phyloP scores from a whole-genome alignment of 2,888 invertebrate species.

The Cheilosia scutellata region DNA sequence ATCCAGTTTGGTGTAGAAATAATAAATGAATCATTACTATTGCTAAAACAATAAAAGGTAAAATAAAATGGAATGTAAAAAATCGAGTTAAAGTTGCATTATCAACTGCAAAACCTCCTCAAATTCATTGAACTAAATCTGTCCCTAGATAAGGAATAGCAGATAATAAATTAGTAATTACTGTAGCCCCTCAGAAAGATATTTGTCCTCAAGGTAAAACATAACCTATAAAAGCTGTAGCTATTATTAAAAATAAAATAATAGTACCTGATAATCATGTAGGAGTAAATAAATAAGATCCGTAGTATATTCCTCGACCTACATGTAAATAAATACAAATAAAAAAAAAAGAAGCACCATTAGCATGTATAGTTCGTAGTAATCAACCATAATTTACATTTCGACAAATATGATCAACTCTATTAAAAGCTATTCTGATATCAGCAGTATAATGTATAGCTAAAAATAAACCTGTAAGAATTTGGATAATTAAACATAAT shows the following conservation, averaged over 20 bases:
- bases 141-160: conserved; percentile 89
- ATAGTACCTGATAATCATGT: conserved; percentile 88
- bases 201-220: conserved; percentile 92
- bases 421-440: conserved; percentile 87
- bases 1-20: conserved; percentile 89
- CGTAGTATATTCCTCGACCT: conserved; percentile 87
- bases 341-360: conserved; percentile 90
- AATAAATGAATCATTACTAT: conserved; percentile 87
- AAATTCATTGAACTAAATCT: conserved; percentile 88
- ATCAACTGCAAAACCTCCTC: conserved; percentile 90
- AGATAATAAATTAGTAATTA: conserved; percentile 91
- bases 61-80: conserved; percentile 89
- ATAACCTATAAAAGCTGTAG: conserved; percentile 91
- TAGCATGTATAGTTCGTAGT: conserved; percentile 88
- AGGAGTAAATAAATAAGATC: conserved; percentile 85
- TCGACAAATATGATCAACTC: conserved; percentile 88
- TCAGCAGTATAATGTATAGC: conserved; percentile 89
- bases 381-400: conserved; percentile 89
- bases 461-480: conserved; percentile 88
- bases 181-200: conserved; percentile 92
- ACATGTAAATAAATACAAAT: conserved; percentile 89
- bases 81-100: conserved; percentile 91
- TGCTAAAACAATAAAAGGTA: conserved; percentile 88
- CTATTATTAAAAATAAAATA: conserved; percentile 89
- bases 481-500: conserved; percentile 87